Base-by-base conservation (phyloP, 2,797 vertebrate species). In the Falco peregrinus region DNA sequence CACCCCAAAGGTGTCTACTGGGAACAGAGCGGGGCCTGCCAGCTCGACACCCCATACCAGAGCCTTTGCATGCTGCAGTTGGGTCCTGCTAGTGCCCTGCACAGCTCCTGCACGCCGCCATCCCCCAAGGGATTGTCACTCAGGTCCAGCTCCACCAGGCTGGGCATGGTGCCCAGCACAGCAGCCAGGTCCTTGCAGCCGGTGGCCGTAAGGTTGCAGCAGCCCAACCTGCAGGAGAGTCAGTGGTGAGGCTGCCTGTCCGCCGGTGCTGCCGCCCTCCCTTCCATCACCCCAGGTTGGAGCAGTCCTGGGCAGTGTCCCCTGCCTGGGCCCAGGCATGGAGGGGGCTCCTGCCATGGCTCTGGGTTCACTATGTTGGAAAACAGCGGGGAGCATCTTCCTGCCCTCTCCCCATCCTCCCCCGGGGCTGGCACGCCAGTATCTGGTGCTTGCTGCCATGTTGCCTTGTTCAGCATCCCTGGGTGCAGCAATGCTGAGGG, bases 51-150 rank as follows among this genome's bases (percentile, higher is more conserved):
- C n/a, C 41, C 11, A 0, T 57, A 80, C 85, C 60, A 31, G 59
- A 87, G 85, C 76, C 37, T 50, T 11, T 18, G 29, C 21, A 65
- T 2, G 4, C 14, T 4, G 37, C 64, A 33, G 18, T 26, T 4
- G 0, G 64, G 26, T 10, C 14, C 11, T 5, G 1, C 13, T 3
- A 80, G 69, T 0, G 10, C 68, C 60, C 14, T 0, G 7, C 67
- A 74, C 20, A 85, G 76, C 47, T 48, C n/a, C 76, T 2, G 17
- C 53, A 68, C 4, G 4, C 75, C 50, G 3, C 13, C 1, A 16
- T 74, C 69, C n/a, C 7, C 45, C 75, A 69, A 6, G 10, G 45
- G 48, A 2, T 69, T 87, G 51, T 80, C 61, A 0, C 65, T 47
- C 13, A 75, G 56, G 61, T 87, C 69, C 41, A 81, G 77, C 48